Evolutionary conservation across 2,888 invertebrate species (phyloP).

Genomic region (Epistrophella euchroma): DNA sequence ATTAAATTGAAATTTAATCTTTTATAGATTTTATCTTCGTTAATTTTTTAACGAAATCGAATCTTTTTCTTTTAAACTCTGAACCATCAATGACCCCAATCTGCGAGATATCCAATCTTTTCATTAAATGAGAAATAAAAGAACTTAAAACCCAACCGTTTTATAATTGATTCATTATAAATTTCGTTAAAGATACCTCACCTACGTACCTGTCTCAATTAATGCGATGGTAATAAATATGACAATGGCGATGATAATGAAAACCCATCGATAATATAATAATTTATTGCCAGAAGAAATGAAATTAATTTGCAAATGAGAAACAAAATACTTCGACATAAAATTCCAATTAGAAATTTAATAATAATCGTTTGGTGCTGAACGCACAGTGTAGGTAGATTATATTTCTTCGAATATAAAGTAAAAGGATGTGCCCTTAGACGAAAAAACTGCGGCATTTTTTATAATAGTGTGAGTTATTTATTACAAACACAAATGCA

Average conservation of each 20-base stretch:
- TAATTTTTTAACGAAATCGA: too few relatives aligned
- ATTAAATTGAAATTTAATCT: too few relatives aligned
- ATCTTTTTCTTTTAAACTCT: too few relatives aligned
- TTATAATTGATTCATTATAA: conserved; percentile 2
- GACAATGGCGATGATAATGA: background rate
- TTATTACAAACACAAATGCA: too few relatives aligned
- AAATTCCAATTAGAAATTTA: background rate
- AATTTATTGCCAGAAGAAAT: background rate
- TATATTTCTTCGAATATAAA: too few relatives aligned
- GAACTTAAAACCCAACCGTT: background rate
- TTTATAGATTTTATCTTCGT: too few relatives aligned
- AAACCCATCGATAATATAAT: conserved; percentile 5
- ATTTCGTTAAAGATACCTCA: background rate
- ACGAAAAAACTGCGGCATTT: too few relatives aligned
- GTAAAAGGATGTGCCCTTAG: too few relatives aligned
- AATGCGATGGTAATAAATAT: background rate
- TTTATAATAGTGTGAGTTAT: too few relatives aligned
- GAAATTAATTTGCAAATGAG: background rate
- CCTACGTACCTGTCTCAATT: background rate
- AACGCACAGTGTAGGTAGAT: too few relatives aligned
- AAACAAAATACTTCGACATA: background rate
- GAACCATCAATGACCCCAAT: too few relatives aligned
- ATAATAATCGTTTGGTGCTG: background rate
- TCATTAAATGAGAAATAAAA: background rate
- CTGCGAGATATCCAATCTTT: background rate